Conservation (phyloP, 1,140 invertebrate species). For the Drosophila funebris region DNA sequence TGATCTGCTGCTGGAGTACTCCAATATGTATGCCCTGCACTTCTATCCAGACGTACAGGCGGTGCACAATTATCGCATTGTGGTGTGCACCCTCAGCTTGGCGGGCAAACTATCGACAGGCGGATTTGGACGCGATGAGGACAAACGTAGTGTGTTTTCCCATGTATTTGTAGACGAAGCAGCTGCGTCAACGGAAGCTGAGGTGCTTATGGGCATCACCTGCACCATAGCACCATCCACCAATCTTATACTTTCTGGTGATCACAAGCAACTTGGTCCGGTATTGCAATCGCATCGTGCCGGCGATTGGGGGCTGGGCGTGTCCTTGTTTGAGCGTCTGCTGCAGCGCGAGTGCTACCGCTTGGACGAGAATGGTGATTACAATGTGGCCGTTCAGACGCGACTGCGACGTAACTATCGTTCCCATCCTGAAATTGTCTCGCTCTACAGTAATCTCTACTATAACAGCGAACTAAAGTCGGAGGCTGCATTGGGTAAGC, state of each 20-base stretch:
- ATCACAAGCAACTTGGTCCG: constrained; percentile 93
- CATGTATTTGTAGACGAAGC: constrained; percentile 95
- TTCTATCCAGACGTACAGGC: constrained; percentile 70
- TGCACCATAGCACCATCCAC: constrained; percentile 76
- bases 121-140: constrained; percentile 86
- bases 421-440: constrained; percentile 86
- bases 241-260: constrained; percentile 90
- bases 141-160: constrained; percentile 85
- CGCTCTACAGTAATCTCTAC: constrained; percentile 87
- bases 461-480: constrained; percentile 86
- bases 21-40: constrained; percentile 71
- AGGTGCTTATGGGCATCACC: constrained; percentile 88
- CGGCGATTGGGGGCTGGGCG: constrained; percentile 84
- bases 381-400: constrained; percentile 87
- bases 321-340: constrained; percentile 87
- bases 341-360: constrained; percentile 84
- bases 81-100: constrained; percentile 65
- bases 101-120: constrained; percentile 88
- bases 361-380: constrained; percentile 84
- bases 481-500: constrained; percentile 50
- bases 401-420: constrained; percentile 88
- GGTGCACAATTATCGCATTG: constrained; percentile 73
- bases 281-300: constrained; percentile 86
- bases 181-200: constrained; percentile 92
- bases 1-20: constrained; percentile 69